phyloP scores from a whole-genome alignment of 2,888 invertebrate genomes.

The Gnatocerus cornutus region DNA sequence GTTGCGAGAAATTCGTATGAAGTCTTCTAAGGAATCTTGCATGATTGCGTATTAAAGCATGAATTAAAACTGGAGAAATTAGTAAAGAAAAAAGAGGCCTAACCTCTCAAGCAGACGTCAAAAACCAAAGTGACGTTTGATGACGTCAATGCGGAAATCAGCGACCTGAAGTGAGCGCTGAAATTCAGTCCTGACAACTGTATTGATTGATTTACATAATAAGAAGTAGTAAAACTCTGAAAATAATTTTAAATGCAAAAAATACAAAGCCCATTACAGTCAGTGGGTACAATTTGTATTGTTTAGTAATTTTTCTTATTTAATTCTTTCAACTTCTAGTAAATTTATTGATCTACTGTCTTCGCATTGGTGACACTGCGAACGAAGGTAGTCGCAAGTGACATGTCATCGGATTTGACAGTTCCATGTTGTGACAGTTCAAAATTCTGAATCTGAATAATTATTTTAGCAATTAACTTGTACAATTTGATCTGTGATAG shows the following conservation, averaged over 20 bases:
- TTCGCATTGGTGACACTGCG: no score
- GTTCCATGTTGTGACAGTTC: background rate
- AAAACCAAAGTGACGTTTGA: constrained; percentile 9
- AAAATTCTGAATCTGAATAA: background rate
- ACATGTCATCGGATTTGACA: background rate
- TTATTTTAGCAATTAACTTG: background rate
- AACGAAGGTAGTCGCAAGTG: no score
- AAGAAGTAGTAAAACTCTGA: no score
- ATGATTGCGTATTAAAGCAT: constrained; percentile 52
- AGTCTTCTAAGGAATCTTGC: constrained; percentile 68
- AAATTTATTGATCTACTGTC: no score
- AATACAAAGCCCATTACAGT: no score
- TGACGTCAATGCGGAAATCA: background rate
- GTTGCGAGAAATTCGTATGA: constrained; percentile 61
- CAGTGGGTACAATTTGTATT: no score
- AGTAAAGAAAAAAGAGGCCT: constrained; percentile 10
- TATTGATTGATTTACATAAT: no score
- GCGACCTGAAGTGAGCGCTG: no score
- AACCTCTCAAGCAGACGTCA: constrained; percentile 13
- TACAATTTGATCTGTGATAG: background rate
- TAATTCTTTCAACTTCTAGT: no score
- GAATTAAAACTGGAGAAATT: constrained; percentile 7
- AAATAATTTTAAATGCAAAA: no score
- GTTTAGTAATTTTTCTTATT: no score
- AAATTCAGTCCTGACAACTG: no score